Conservation (phyloP, 2,113 vertebrate species). For the Triplophysa dalaica region DNA sequence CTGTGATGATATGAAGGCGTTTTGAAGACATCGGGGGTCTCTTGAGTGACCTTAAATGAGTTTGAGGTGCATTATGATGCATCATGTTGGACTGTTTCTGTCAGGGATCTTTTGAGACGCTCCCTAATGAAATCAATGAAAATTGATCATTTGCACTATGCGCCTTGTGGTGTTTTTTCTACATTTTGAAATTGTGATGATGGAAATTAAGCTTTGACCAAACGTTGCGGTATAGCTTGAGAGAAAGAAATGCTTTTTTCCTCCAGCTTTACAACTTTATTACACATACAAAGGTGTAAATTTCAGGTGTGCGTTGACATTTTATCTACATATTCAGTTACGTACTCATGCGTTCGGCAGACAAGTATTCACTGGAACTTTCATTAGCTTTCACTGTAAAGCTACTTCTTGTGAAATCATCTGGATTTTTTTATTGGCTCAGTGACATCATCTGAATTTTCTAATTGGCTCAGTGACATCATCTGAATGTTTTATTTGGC, state of each 20-base stretch:
- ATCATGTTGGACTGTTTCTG: not conserved
- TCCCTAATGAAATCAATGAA: not conserved
- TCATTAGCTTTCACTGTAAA: too few species aligned
- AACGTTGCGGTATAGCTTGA: conserved; percentile 39
- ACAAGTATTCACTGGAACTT: too few species aligned
- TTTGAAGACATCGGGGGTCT: not conserved
- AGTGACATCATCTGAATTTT: too few species aligned
- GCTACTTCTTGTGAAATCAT: too few species aligned
- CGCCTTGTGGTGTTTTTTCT: not conserved
- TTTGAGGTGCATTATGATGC: not conserved
- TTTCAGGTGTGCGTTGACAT: not conserved
- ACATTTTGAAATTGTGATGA: not conserved
- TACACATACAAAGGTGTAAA: not conserved
- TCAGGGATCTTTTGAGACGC: not conserved
- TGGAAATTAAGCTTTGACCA: conserved; percentile 34
- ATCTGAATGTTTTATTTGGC: too few species aligned
- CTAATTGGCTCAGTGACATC: too few species aligned
- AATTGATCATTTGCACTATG: not conserved
- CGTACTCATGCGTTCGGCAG: too few species aligned
- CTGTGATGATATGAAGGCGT: conserved; percentile 28
- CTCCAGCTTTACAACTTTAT: conserved; percentile 41
- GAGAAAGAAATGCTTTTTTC: not conserved
- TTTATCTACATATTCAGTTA: not conserved
- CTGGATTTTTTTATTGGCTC: too few species aligned
- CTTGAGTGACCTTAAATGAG: not conserved